Conservation (phyloP, 2,797 vertebrate species). For the Neostethus bicornis region DNA sequence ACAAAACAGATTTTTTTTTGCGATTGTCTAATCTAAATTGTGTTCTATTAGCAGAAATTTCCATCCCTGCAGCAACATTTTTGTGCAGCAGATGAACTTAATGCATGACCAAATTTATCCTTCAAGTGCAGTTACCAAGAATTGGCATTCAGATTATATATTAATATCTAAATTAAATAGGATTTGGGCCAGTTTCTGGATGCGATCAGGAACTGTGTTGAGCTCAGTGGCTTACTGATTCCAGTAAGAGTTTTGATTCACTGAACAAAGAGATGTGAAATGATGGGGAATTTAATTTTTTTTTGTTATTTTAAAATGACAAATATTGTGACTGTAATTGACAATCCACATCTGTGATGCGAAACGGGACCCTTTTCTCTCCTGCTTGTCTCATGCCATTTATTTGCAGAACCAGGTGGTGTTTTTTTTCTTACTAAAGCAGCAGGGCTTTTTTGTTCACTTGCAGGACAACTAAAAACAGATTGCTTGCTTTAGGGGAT, state of each 20-base stretch:
- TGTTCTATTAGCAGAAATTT: too few relatives aligned
- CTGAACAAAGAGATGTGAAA: neutral
- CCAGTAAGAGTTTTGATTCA: neutral
- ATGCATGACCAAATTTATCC: too few relatives aligned
- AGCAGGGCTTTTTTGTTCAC: conserved; percentile 24
- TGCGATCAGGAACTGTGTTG: too few relatives aligned
- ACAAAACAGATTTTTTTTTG: neutral
- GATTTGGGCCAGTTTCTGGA: too few relatives aligned
- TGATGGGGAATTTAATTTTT: neutral
- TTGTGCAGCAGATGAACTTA: too few relatives aligned
- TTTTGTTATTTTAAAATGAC: neutral
- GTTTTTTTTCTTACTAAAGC: conserved; percentile 17
- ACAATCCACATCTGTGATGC: neutral
- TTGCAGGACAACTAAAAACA: conserved; percentile 30
- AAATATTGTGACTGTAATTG: neutral
- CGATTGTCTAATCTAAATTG: too few relatives aligned
- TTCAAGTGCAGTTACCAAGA: too few relatives aligned
- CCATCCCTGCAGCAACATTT: too few relatives aligned
- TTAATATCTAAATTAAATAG: too few relatives aligned
- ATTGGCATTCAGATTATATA: too few relatives aligned
- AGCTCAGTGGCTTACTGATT: too few relatives aligned
- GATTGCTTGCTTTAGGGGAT: conserved; percentile 46
- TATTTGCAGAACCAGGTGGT: neutral
- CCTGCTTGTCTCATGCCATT: neutral
- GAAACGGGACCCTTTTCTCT: too few relatives aligned